Evolutionary conservation across 1,140 invertebrate species (phyloP).

Genomic region (Bombus huntii): DNA sequence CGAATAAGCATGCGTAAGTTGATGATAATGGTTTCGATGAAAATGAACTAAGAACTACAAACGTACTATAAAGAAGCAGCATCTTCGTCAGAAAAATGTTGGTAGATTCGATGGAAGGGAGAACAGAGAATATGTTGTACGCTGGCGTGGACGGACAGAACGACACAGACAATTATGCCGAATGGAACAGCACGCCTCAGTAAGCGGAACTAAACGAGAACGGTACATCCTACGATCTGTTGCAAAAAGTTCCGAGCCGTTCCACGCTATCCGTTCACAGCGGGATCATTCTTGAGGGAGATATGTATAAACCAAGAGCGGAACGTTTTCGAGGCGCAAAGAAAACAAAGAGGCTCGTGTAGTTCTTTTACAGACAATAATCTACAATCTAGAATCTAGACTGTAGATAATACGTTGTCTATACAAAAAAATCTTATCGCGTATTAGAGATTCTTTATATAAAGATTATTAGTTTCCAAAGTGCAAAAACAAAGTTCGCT

Average conservation of each 20-base stretch:
- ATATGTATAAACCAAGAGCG: background rate
- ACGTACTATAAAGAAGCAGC: background rate
- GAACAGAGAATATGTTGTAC: conserved; percentile 35
- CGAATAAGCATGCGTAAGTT: background rate
- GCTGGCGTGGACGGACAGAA: conserved; percentile 39
- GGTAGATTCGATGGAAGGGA: too few relatives aligned
- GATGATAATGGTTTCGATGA: background rate
- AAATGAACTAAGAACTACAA: background rate
- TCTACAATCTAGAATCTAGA: background rate
- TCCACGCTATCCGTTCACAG: conserved; percentile 25
- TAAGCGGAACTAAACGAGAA: conserved; percentile 64
- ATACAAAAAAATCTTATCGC: background rate
- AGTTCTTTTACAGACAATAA: background rate
- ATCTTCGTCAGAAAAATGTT: background rate
- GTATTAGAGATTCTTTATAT: background rate
- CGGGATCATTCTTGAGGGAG: background rate
- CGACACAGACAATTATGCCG: conserved; percentile 52
- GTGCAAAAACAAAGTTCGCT: background rate
- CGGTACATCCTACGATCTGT: conserved; percentile 64
- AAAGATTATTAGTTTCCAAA: background rate
- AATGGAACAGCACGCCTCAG: conserved; percentile 51
- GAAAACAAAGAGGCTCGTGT: background rate
- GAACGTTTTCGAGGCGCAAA: background rate
- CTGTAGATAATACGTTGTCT: background rate
- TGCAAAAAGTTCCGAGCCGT: conserved; percentile 46